Conservation (phyloP, 1,140 invertebrate species). For the Aplysia californica region DNA sequence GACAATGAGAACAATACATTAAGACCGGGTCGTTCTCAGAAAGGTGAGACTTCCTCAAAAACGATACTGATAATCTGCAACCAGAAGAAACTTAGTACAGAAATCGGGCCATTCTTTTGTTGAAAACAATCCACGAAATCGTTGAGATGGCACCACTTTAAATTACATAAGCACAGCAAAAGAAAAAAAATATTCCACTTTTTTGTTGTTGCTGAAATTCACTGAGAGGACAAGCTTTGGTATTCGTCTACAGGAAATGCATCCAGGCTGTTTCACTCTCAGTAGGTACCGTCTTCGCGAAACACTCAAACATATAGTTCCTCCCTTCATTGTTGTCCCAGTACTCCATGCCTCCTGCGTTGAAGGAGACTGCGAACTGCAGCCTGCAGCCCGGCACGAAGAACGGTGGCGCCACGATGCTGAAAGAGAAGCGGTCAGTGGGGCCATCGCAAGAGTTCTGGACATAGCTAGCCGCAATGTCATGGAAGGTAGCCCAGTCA, state of each 20-base stretch:
- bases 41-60: too few species aligned
- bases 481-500: constrained; percentile 85
- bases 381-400: constrained; percentile 80
- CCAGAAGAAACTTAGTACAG: too few species aligned
- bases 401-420: constrained; percentile 72
- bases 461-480: constrained; percentile 83
- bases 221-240: background rate
- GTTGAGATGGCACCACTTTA: background rate
- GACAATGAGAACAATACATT: too few species aligned
- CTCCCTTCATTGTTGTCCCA: constrained; percentile 90
- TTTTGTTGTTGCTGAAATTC: background rate
- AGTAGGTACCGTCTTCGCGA: constrained; percentile 54
- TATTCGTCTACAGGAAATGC: constrained; percentile 46
- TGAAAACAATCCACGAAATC: background rate
- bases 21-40: too few species aligned
- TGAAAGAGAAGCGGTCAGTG: constrained; percentile 86
- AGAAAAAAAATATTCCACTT: background rate
- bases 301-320: constrained; percentile 77
- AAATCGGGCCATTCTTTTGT: too few species aligned
- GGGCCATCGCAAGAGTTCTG: constrained; percentile 91
- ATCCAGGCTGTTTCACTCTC: constrained; percentile 52
- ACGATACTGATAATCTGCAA: too few species aligned
- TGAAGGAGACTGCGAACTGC: constrained; percentile 86
- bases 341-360: constrained; percentile 80
- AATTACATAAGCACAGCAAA: background rate